A percentile compares a stretch with the other conserved stretches of the same genome.
Evolutionary conservation across 2,113 vertebrate species (phyloP).

Genomic region (Elgaria multicarinata): DNA sequence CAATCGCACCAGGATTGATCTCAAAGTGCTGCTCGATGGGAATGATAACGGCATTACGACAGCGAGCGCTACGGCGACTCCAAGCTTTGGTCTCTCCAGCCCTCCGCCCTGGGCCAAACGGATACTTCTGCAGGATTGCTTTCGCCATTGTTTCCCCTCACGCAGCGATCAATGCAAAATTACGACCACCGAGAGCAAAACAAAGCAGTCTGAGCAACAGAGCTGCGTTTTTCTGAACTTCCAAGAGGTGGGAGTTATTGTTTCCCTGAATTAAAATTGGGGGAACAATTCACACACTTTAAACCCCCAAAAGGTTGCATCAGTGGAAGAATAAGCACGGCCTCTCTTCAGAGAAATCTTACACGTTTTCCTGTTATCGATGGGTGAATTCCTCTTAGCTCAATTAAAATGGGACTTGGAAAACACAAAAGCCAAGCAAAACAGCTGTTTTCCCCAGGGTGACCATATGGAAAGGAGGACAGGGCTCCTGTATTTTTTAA

Average conservation of each 20-base stretch:
- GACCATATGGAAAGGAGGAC: no score
- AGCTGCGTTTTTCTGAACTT: background rate
- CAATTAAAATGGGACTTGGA: background rate
- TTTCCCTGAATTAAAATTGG: background rate
- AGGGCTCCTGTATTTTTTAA: no score
- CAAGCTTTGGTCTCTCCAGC: background rate
- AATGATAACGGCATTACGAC: conserved; percentile 16
- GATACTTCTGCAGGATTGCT: background rate
- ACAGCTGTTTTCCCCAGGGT: background rate
- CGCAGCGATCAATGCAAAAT: background rate
- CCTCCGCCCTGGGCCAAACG: background rate
- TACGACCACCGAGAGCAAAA: no score
- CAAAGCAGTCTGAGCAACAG: background rate
- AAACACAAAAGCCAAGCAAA: background rate
- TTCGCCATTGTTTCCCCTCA: conserved; percentile 1
- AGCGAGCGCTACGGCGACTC: background rate
- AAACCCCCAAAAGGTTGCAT: background rate
- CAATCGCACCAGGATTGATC: background rate
- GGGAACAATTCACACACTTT: background rate
- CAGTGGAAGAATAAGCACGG: background rate
- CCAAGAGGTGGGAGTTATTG: background rate
- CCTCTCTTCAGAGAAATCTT: background rate
- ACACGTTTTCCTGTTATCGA: background rate
- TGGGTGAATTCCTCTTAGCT: background rate
- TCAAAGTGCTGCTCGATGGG: background rate